Evolutionary conservation across 2,797 vertebrate genomes (phyloP), one percentile per base, ranked within the genome.

Genomic region (Mormyrops attenuatus): DNA sequence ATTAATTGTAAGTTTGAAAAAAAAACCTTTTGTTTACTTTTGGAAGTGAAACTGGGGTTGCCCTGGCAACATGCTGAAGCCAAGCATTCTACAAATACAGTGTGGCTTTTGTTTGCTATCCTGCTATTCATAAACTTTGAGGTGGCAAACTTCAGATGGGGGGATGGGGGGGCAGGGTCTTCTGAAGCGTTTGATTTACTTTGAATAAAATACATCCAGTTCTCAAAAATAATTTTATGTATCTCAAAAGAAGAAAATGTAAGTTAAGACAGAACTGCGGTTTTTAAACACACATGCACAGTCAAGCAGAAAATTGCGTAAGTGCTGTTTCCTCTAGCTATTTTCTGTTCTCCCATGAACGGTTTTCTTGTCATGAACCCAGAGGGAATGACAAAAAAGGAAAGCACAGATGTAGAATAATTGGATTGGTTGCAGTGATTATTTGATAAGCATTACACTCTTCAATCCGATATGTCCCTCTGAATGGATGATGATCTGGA

Each of bases 31-130:
- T 96, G 95, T 97, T 96, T 97, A 96, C 96, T 96, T 97, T 97
- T 96, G 95, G 96, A 96, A 96, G 95, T 95, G 95, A 95, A 94
- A 95, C 96, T 95, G 94, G 7, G 94, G 96, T 97, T 96, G 95
- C 95, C 95, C 94, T 93, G 96, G 96, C 95, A 95, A 97, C 96
- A 94, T 94, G 94, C 94, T 95, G 93, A 95, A 96, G 96, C 95
- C 92, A 93, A 95, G 95, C 95, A 94, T 96, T 96, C 95, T 94
- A 95, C 55, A 95, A 95, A 95, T 93, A 96, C 96, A 96, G 95
- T 95, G 95, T 94, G 92, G 94, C 95, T 96, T 96, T 96, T 96
- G 96, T 96, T 95, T 95, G 93, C 93, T 93, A 92, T 93, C 92
- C 93, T 95, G 93, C 95, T 96, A 95, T 96, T 96, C 95, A 96